These are phyloP conservation scores for Drosophila chauvacae DNA, from an alignment of 1,140 invertebrate genomes.

Conservation along the genomic window DNA sequence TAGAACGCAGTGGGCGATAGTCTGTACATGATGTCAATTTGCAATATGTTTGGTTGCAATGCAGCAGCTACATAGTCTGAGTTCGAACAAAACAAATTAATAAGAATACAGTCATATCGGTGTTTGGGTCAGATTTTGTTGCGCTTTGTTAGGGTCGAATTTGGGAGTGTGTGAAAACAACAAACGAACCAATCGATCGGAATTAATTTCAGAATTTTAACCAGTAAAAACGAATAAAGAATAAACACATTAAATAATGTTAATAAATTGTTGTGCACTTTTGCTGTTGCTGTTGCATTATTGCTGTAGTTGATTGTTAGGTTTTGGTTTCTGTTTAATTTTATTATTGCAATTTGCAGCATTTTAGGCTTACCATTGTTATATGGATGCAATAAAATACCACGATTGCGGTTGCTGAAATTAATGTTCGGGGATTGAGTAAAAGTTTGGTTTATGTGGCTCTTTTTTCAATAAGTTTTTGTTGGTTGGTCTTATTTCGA, in stretches of 20 bases:
- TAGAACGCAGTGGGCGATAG: constrained; percentile 62
- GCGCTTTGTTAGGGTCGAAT: constrained; percentile 35
- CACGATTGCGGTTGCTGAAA: constrained; percentile 85
- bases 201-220: constrained; percentile 38
- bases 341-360: constrained; percentile 73
- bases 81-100: constrained; percentile 34
- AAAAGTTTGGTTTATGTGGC: constrained; percentile 62
- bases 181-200: constrained; percentile 34
- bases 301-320: constrained; percentile 49
- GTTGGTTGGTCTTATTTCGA: constrained; percentile 38
- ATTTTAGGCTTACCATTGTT: constrained; percentile 86
- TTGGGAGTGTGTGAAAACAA: constrained; percentile 34
- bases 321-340: constrained; percentile 51
- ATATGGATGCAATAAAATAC: constrained; percentile 86
- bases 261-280: constrained; percentile 61
- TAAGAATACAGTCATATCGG: constrained; percentile 24
- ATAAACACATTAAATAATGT: constrained; percentile 46
- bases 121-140: constrained; percentile 23
- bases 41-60: constrained; percentile 39
- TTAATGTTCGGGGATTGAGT: constrained; percentile 79
- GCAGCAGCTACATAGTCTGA: constrained; percentile 55
- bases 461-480: constrained; percentile 37
- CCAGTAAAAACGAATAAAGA: constrained; percentile 32
- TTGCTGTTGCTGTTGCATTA: constrained; percentile 51
- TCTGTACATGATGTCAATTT: constrained; percentile 58